Conservation (phyloP, 2,797 vertebrate species). For the Microctenopoma stevenorrisi region DNA sequence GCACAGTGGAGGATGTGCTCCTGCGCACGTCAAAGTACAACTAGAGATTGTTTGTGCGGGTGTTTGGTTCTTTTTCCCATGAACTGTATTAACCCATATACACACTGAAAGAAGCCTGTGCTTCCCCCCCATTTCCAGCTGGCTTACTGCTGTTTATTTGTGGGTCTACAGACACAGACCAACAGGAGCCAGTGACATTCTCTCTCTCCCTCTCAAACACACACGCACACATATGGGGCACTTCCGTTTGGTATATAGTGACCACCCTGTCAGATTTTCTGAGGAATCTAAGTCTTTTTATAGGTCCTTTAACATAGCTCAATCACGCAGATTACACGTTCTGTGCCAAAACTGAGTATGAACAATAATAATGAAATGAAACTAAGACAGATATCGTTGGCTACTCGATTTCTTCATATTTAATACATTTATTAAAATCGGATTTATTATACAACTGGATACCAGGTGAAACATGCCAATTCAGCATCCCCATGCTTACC, state of each 20-base stretch:
- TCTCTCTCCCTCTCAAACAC: slow-evolving; percentile 27
- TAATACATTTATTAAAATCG: no score
- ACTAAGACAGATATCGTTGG: background rate
- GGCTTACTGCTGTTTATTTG: slow-evolving; percentile 83
- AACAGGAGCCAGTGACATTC: slow-evolving; percentile 80
- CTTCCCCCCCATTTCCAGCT: slow-evolving; percentile 80
- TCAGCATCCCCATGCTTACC: background rate
- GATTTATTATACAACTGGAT: background rate
- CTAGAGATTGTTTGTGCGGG: slow-evolving; percentile 40
- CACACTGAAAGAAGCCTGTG: slow-evolving; percentile 74
- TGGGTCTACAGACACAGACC: slow-evolving; percentile 81
- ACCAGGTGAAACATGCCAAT: background rate
- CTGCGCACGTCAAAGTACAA: slow-evolving; percentile 29
- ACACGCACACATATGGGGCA: slow-evolving; percentile 37
- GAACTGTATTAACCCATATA: slow-evolving; percentile 80
- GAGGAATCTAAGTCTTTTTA: slow-evolving; percentile 63
- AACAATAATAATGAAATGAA: slow-evolving; percentile 9
- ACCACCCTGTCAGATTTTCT: slow-evolving; percentile 50
- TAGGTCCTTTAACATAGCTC: slow-evolving; percentile 40
- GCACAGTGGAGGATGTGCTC: slow-evolving; percentile 32
- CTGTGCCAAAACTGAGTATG: background rate
- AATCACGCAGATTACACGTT: slow-evolving; percentile 1
- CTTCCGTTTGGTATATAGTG: slow-evolving; percentile 58
- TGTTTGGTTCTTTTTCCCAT: slow-evolving; percentile 81
- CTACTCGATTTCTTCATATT: slow-evolving; percentile 1